A percentile compares a stretch with the other conserved stretches of the same genome.
phyloP scores from a whole-genome alignment of 2,797 vertebrate species.

The Setipinna tenuifilis region DNA sequence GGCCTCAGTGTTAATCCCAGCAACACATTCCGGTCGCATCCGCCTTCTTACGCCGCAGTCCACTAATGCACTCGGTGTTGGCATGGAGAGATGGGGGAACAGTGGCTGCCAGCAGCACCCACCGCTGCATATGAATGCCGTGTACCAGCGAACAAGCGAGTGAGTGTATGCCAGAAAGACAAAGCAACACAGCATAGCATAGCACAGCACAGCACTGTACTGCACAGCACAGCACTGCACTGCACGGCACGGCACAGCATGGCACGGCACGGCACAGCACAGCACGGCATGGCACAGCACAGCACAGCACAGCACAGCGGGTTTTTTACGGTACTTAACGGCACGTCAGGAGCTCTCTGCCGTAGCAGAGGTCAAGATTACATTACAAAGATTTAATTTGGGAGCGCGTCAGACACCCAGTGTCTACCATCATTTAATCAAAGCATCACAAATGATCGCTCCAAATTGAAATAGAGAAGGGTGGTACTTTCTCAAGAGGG shows the following conservation, averaged over 20 bases:
- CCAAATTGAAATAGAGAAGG: conserved; percentile 7
- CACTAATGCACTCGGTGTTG: conserved; percentile 27
- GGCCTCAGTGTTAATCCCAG: conserved; percentile 36
- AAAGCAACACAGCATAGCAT: not conserved
- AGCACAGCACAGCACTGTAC: too few species aligned
- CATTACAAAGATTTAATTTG: not conserved
- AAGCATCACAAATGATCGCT: not conserved
- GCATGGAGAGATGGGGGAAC: too few species aligned
- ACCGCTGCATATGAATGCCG: not conserved
- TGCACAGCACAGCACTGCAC: too few species aligned
- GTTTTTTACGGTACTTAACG: not conserved
- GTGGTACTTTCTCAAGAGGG: conserved; percentile 1
- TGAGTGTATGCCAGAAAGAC: not conserved
- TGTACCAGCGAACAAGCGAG: not conserved
- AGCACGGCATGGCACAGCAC: too few species aligned
- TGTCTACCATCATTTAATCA: conserved; percentile 7
- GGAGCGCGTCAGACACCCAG: not conserved
- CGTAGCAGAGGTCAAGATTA: not conserved
- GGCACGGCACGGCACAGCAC: too few species aligned
- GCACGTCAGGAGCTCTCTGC: not conserved
- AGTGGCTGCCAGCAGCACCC: not conserved
- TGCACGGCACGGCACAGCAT: too few species aligned
- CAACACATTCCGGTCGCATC: conserved; percentile 38
- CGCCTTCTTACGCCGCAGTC: conserved; percentile 25
- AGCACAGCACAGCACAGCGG: not conserved